phyloP scores from a whole-genome alignment of 2,888 invertebrate species.

The Xestia ashworthii region DNA sequence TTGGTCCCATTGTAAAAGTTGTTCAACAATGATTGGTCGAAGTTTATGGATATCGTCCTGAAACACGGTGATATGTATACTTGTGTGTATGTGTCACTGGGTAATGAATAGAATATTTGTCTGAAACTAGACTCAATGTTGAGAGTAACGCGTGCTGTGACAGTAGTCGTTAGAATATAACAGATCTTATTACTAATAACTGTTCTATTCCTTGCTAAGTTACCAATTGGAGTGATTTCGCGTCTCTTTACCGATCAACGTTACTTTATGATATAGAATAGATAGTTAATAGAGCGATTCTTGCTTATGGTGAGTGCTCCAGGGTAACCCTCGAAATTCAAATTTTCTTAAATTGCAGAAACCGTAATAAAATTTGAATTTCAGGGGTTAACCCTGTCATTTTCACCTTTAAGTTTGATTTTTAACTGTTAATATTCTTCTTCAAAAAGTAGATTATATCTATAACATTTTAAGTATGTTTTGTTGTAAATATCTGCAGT shows the following conservation, averaged over 20 bases:
- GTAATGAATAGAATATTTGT: background rate
- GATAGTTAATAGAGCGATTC: conserved; percentile 9
- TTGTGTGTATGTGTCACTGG: conserved; percentile 19
- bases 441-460: conserved; percentile 1
- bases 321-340: too few relatives aligned
- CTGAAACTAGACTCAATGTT: conserved; percentile 8
- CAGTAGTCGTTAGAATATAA: conserved; percentile 21
- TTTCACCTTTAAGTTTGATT: conserved; percentile 8
- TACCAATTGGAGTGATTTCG: conserved; percentile 9
- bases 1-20: too few relatives aligned
- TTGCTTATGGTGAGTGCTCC: background rate
- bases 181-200: conserved; percentile 30
- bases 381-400: too few relatives aligned
- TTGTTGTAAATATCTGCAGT: conserved; percentile 44
- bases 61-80: conserved; percentile 2
- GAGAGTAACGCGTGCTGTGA: conserved; percentile 35
- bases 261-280: conserved; percentile 5
- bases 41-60: too few relatives aligned
- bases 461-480: conserved; percentile 17
- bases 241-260: conserved; percentile 1
- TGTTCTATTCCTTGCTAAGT: conserved; percentile 21
- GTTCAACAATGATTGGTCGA: too few relatives aligned
- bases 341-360: too few relatives aligned
- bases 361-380: too few relatives aligned
- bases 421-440: conserved; percentile 30